Evolutionary conservation across 2,113 vertebrate species (phyloP), one percentile per base, ranked within the genome.

Genomic region (Rhineura floridana): DNA sequence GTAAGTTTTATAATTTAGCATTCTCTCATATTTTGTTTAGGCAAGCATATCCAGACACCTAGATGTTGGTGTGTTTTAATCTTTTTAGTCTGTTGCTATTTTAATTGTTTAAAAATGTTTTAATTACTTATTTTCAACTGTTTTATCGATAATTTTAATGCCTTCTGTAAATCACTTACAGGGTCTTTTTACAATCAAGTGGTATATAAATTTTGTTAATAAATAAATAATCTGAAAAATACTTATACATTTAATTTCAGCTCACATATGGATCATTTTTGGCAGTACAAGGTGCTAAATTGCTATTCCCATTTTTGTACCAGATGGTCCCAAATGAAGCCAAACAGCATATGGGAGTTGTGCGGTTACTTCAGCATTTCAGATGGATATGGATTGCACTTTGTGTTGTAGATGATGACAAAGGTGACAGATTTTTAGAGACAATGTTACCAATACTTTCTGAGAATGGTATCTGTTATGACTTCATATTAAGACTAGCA

Each of bases 201-300:
- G n/a, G n/a, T n/a, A n/a, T n/a, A n/a, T n/a, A n/a, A n/a, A n/a
- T n/a, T n/a, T n/a, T n/a, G n/a, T n/a, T n/a, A n/a, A n/a, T n/a
- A n/a, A n/a, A n/a, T n/a, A n/a, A n/a, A n/a, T n/a, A n/a, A n/a
- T n/a, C 65, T 67, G 65, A 67, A 67, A 67, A 67, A 30, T 2
- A 25, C 19, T 42, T 6, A 42, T 63, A 44, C 8, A 42, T 65
- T 63, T 13, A 8, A 30, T 90, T 90, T 72, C 50, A 90, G 84
- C 48, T 90, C 36, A 86, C 83, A 17, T 90, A 72, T 69, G 84
- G 89, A 19, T 50, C 87, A 44, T 83, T 84, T 70, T 52, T 88
- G 6, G 3, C 80, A 23, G 44, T 76, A 1, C 86, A 88, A 10
- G 67, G 48, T 19, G 65, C 91, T 3, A 87, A 87, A 52, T 13